phyloP scores from a whole-genome alignment of 2,113 vertebrate genomes.

The Accipiter cooperii region DNA sequence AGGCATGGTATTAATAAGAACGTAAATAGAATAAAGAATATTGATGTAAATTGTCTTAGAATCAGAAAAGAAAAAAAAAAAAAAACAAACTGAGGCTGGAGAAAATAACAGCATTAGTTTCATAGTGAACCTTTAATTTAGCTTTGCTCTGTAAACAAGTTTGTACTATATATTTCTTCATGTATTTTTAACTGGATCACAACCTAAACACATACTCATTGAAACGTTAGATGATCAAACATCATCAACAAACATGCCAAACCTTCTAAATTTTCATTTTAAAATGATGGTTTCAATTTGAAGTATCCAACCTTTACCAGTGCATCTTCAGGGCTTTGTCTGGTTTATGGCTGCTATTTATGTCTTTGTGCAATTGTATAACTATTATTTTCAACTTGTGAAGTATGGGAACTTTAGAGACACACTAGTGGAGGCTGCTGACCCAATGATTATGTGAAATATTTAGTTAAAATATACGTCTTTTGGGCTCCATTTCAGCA shows the following conservation, averaged over 20 bases:
- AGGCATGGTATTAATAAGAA: neutral
- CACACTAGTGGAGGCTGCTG: neutral
- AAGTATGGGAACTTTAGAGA: neutral
- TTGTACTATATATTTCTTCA: neutral
- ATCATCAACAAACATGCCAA: neutral
- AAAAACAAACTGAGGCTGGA: neutral
- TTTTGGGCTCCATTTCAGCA: neutral
- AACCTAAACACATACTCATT: neutral
- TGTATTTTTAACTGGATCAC: neutral
- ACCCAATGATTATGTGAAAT: neutral
- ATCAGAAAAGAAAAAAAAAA: neutral
- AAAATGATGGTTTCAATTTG: neutral
- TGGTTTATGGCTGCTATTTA: neutral
- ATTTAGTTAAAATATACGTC: neutral
- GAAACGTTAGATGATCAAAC: neutral
- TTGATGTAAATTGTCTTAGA: neutral
- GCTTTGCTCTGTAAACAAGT: neutral
- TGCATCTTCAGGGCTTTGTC: neutral
- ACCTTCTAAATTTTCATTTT: neutral
- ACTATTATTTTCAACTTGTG: neutral
- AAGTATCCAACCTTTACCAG: neutral
- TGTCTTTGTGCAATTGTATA: neutral
- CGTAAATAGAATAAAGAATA: neutral
- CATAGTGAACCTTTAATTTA: neutral
- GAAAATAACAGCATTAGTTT: neutral